phyloP scores from a whole-genome alignment of 92 coral and sea anemone species.

The Siderastrea radians region DNA sequence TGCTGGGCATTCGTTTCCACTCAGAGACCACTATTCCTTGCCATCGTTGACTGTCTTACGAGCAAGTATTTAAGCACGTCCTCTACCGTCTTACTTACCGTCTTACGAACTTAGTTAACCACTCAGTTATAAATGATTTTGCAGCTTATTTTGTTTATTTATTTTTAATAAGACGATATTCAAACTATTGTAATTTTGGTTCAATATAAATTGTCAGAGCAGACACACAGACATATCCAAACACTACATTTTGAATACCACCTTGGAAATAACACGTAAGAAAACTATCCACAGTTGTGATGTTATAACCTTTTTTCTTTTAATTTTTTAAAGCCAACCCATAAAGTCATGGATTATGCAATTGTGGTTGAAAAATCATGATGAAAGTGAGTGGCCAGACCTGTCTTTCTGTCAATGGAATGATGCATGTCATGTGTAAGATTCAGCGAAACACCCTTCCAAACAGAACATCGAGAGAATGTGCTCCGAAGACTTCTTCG shows the following conservation, averaged over 20 bases:
- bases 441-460: background rate
- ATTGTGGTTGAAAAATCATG: background rate
- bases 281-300: background rate
- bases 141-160: background rate
- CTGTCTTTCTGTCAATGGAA: background rate
- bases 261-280: background rate
- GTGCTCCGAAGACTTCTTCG: too few species aligned
- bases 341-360: constrained; percentile 15
- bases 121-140: constrained; percentile 67
- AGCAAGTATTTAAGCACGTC: background rate
- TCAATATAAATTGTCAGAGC: too few species aligned
- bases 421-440: background rate
- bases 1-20: too few species aligned
- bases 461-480: too few species aligned
- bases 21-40: too few species aligned
- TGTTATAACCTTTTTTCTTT: background rate
- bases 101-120: background rate
- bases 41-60: too few species aligned
- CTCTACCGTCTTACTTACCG: background rate
- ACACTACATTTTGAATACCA: background rate
- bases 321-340: background rate
- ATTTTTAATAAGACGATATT: too few species aligned
- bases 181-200: too few species aligned
- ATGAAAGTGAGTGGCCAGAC: background rate
- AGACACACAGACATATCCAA: too few species aligned